Conservation (phyloP, 2,888 invertebrate genomes). For the Epinotia demarniana region DNA sequence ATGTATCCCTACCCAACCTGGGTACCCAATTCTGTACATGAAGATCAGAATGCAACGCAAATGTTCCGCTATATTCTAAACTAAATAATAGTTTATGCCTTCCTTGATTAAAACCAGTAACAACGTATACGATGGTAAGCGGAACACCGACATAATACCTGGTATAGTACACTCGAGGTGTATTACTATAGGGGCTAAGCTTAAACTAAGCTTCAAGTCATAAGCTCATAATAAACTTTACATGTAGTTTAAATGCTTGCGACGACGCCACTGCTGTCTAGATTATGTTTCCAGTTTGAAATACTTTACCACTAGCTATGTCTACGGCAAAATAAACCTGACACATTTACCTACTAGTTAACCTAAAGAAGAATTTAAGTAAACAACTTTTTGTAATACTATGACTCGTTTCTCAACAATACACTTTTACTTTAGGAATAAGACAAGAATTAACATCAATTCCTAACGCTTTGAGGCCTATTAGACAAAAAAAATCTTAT, state of each 20-base stretch:
- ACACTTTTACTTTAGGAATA: too few relatives aligned
- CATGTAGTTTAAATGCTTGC: neutral
- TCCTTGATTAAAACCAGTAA: neutral
- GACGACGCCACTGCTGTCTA: neutral
- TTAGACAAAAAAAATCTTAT: too few relatives aligned
- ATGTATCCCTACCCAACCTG: neutral
- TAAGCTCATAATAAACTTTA: constrained; percentile 1
- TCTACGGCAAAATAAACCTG: too few relatives aligned
- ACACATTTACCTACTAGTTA: too few relatives aligned
- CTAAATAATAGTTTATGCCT: neutral
- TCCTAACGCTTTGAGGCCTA: too few relatives aligned
- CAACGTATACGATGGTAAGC: neutral
- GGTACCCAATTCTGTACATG: too few relatives aligned
- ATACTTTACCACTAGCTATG: neutral
- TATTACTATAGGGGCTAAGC: constrained; percentile 1
- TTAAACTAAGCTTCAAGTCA: neutral
- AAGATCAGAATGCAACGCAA: neutral
- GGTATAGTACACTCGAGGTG: neutral
- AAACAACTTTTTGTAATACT: too few relatives aligned
- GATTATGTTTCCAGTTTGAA: neutral
- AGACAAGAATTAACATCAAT: too few relatives aligned
- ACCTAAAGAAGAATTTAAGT: too few relatives aligned
- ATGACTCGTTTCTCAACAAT: too few relatives aligned
- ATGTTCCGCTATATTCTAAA: neutral
- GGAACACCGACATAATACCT: neutral